phyloP scores from a whole-genome alignment of 2,797 vertebrate species.

The Notolabrus celidotus region DNA sequence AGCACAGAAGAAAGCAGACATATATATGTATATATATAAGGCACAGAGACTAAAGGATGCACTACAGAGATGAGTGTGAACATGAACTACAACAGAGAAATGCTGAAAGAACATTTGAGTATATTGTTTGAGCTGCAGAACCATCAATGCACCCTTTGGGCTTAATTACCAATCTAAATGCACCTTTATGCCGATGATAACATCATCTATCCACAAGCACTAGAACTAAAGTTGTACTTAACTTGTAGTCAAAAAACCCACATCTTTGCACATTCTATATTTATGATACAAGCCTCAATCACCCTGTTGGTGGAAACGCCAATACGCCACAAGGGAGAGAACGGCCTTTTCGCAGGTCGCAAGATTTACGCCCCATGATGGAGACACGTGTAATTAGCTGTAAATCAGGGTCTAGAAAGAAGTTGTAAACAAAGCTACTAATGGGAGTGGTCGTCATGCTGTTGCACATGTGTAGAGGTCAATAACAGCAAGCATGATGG shows the following conservation, averaged over 20 bases:
- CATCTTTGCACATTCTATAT: not conserved
- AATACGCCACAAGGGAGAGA: conserved; percentile 9
- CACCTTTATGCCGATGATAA: not conserved
- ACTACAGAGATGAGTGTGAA: not conserved
- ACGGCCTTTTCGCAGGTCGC: conserved; percentile 13
- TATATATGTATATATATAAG: conserved; percentile 22
- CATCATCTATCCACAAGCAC: not conserved
- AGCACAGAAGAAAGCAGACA: conserved; percentile 8
- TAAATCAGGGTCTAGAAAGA: conserved; percentile 21
- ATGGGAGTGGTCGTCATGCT: conserved; percentile 15
- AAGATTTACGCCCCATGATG: conserved; percentile 44
- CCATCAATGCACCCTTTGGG: not conserved
- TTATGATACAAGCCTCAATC: not conserved
- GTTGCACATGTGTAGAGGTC: not conserved
- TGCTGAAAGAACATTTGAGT: not conserved
- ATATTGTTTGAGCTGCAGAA: not conserved
- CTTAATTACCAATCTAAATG: not conserved
- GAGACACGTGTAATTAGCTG: conserved; percentile 34
- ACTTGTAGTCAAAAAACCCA: not conserved
- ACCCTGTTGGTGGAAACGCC: conserved; percentile 10
- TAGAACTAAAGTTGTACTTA: too few relatives aligned
- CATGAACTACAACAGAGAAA: not conserved
- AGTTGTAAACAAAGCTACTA: conserved; percentile 19
- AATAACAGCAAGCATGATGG: conserved; percentile 2
- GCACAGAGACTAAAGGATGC: conserved; percentile 7